Base-by-base conservation (phyloP, 2,797 vertebrate genomes). In the Nannoperca australis region DNA sequence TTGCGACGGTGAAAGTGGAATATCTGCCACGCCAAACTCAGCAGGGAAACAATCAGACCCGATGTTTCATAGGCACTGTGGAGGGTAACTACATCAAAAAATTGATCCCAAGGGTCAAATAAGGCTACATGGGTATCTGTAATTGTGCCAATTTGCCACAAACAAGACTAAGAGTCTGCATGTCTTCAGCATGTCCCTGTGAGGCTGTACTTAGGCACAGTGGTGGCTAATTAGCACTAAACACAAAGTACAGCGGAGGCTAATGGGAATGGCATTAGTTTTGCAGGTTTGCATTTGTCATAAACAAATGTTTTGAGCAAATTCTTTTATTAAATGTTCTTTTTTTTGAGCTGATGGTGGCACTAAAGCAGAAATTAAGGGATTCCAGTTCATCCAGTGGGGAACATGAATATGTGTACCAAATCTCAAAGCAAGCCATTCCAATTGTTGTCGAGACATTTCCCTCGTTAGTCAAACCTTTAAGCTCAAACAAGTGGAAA, bases 1-100 rank as follows among this genome's bases (percentile, higher is more conserved):
- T 34, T 53, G 60, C 34, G 70, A 69, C 75, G 49, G 78, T 65
- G 59, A 71, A 70, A 73, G 40, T 2, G 3, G 34, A 7, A 30
- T 22, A 3, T 40, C 24, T 58, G 9, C 36, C 66, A 1, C 20
- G 14, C 47, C 60, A 72, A 78, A 50, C 22, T 50, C 42, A 70
- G 14, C 42, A 56, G 38, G 15, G 58, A 30, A 60, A 61, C 30
- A 67, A 56, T 59, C 42, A 20, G 38, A 73, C 24, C 20, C 34
- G 55, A 20, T 24, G 45, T 55, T 55, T 59, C 45, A 36, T 3
- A 14, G 58, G 67, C 61, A 10, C 2, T 32, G 38, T 5, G 60
- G 44, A 50, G 54, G 12, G 20, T 65, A 32, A 36, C 22, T n/a
- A 36, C 49, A 42, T 53, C 27, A 47, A 66, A 76, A 55, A 42